Conservation (phyloP, 2,113 vertebrate genomes). For the Dinomys branickii region DNA sequence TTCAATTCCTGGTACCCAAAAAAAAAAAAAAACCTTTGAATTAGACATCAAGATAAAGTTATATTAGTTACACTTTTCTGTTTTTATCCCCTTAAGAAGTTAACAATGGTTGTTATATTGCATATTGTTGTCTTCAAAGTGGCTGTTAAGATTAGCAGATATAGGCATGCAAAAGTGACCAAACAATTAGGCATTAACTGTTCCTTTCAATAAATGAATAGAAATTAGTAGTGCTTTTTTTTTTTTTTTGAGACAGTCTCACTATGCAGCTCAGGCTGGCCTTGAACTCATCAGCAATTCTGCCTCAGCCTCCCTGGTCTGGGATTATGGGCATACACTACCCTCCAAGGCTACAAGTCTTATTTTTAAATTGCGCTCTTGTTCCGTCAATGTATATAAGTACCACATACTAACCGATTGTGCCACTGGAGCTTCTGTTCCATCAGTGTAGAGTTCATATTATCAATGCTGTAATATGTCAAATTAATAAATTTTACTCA, state of each 20-base stretch:
- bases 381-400: background rate
- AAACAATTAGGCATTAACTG: too few species aligned
- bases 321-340: background rate
- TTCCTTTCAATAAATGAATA: too few species aligned
- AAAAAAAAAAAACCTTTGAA: too few species aligned
- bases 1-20: too few species aligned
- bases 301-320: background rate
- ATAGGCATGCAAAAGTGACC: too few species aligned
- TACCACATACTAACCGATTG: too few species aligned
- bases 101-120: too few species aligned
- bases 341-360: background rate
- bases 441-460: background rate
- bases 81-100: too few species aligned
- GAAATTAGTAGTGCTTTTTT: too few species aligned
- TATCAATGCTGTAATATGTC: background rate
- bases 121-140: too few species aligned
- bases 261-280: background rate
- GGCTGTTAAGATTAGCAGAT: too few species aligned
- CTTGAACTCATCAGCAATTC: background rate
- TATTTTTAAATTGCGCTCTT: background rate
- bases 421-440: background rate
- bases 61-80: background rate
- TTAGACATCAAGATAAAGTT: slow-evolving; percentile 27
- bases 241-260: background rate
- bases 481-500: slow-evolving; percentile 26